Base-by-base conservation (phyloP, 2,113 vertebrate genomes). In the Meleagris gallopavo region DNA sequence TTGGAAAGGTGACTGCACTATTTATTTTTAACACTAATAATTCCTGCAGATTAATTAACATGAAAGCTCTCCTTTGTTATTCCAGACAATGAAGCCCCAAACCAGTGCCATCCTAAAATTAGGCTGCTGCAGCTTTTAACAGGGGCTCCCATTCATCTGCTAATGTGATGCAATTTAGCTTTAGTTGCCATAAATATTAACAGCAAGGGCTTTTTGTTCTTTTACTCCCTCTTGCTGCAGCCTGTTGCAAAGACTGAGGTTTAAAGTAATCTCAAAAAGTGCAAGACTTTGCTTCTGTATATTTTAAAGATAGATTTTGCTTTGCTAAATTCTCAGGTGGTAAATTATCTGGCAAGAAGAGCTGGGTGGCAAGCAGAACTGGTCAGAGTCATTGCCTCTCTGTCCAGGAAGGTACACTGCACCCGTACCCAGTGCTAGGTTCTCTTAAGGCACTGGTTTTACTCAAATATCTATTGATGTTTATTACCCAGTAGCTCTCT, bases 101-200 rank as follows among this genome's bases (percentile, higher is more conserved):
- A 78, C 24, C 83, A 81, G 70, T 88, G 70, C 61, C 75, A 67
- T 95, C 90, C 93, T 79, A 81, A 94, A 97, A 94, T 90, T 78
- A 95, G 77, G 57, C 61, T 91, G 52, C 82, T 83, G 55, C 55
- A 94, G 87, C 67, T 94, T 96, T 95, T 88, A 91, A 88, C 79
- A 94, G 88, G 65, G 76, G 22, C 57, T 91, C 36, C 83, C 48
- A 86, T 96, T 96, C 94, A 93, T 94, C 93, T 93, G 79, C 76
- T 95, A 94, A 93, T 84, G 70, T 84, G 82, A 77, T 94, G 90
- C 6, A 1, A 81, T 95, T 94, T 93, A 94, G 65, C 86, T 90
- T 78, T 65, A 91, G 90, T 86, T 96, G 52, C 93, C 85, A 94
- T 94, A 95, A 95, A 95, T 95, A 95, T 95, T 95, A 97, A 91